phyloP scores from a whole-genome alignment of 1,140 invertebrate genomes.

The Triops cancriformis region DNA sequence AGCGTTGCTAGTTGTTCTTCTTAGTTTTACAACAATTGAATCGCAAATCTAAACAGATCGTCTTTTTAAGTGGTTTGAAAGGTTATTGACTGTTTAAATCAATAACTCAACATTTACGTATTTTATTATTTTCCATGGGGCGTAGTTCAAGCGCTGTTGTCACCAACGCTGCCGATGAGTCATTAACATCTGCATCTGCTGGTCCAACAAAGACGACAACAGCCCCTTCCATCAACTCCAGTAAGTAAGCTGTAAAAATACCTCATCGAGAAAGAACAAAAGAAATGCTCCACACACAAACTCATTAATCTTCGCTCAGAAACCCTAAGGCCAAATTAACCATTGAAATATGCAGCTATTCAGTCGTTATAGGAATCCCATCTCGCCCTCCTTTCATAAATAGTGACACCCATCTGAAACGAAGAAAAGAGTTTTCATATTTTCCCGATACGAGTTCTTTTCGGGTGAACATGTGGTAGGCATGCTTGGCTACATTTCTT shows the following conservation, averaged over 20 bases:
- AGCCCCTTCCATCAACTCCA: background rate
- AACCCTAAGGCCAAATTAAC: background rate
- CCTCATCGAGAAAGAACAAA: background rate
- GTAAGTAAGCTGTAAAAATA: slow-evolving; percentile 11
- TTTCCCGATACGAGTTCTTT: no score
- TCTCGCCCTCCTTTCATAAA: background rate
- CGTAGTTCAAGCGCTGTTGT: background rate
- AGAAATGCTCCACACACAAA: background rate
- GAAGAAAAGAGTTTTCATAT: no score
- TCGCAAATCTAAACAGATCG: no score
- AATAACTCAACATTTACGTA: background rate
- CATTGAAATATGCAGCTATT: background rate
- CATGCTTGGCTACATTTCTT: no score
- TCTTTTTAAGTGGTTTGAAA: no score
- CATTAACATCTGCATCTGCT: background rate
- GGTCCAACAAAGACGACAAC: background rate
- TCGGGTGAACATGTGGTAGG: no score
- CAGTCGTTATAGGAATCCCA: background rate
- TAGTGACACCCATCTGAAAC: no score
- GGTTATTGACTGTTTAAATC: no score
- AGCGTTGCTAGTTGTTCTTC: no score
- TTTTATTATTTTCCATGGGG: background rate
- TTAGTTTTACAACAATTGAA: no score
- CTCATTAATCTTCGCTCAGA: background rate
- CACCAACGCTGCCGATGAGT: background rate